Evolutionary conservation across 2,797 vertebrate species (phyloP), one percentile per base, ranked within the genome.

Genomic region (Peromyscus aztecus): DNA sequence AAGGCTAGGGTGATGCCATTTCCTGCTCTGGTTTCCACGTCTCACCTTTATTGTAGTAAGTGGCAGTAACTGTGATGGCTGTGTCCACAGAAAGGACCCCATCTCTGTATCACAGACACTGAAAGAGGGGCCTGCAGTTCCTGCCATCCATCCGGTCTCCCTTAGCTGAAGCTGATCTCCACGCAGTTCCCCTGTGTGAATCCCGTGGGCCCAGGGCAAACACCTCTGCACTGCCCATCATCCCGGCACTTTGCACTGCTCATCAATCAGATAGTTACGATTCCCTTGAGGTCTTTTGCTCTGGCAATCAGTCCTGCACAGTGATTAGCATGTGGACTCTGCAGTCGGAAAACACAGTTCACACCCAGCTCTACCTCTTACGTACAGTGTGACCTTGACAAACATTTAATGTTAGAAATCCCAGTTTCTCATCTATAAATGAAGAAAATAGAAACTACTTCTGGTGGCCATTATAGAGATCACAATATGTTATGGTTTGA

Each of bases 41-140:
- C 73, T 67, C 90, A 98, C 97, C 97, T 98, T 97, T 98, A 95
- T 96, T 97, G 96, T 92, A 96, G 93, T 96, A 97, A 98, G 86
- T 73, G 94, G 78, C 0, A 59, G 11, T 94, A 82, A 94, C 97
- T 97, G 96, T 96, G 95, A 96, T 94, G 96, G 92, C 94, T 96
- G 87, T 63, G 61, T 96, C 95, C 96, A 97, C 61, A 61, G 91
- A 98, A 97, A 86, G 95, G 97, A 97, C 95, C 75, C 96, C 96
- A 93, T 96, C 94, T 94, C 80, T 88, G 27, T 91, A 96, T 90
- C 92, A 97, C 93, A 95, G 97, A 93, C 90, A 94, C 17, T 67
- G 96, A 97, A 97, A 98, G 75, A 97, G 95, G 59, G 13, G 52
- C 86, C 80, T 86, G 34, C 76, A 94, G 96, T 90, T 89, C 95